phyloP scores from a whole-genome alignment of 1,140 invertebrate genomes.

The Solenopsis fugax region DNA sequence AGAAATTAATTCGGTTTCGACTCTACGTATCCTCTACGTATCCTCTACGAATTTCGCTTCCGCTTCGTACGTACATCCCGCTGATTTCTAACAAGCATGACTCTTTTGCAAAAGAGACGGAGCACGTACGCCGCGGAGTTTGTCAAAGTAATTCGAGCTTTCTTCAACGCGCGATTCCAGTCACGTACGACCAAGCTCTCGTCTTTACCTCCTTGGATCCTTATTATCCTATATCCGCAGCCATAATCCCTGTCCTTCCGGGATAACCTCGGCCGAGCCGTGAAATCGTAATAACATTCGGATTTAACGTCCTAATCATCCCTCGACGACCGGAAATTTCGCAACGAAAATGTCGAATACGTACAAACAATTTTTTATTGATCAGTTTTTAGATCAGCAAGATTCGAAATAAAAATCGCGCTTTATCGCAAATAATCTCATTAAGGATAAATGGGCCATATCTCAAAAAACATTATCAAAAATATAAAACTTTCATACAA shows the following conservation, averaged over 20 bases:
- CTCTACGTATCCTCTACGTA: slow-evolving; percentile 10
- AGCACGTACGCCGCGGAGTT: slow-evolving; percentile 76
- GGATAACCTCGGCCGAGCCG: slow-evolving; percentile 70
- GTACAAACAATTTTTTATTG: slow-evolving; percentile 1
- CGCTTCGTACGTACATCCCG: slow-evolving; percentile 17
- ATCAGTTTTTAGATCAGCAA: neutral
- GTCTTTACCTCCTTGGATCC: slow-evolving; percentile 83
- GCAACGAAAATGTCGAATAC: neutral
- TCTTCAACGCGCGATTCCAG: slow-evolving; percentile 78
- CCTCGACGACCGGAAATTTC: slow-evolving; percentile 9
- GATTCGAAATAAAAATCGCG: neutral
- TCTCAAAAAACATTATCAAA: too few species aligned
- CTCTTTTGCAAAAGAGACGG: slow-evolving; percentile 49
- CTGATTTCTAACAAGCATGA: slow-evolving; percentile 65
- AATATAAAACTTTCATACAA: too few species aligned
- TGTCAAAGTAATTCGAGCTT: slow-evolving; percentile 83
- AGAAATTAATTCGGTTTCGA: slow-evolving; percentile 61
- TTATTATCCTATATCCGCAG: slow-evolving; percentile 84
- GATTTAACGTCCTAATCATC: slow-evolving; percentile 68
- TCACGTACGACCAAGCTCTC: slow-evolving; percentile 83
- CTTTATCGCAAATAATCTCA: neutral
- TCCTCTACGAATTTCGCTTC: slow-evolving; percentile 1
- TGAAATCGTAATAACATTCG: slow-evolving; percentile 74
- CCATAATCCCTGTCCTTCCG: slow-evolving; percentile 68
- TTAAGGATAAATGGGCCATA: neutral